Conservation (phyloP, 2,113 vertebrate genomes). For the Tetrax tetrax region DNA sequence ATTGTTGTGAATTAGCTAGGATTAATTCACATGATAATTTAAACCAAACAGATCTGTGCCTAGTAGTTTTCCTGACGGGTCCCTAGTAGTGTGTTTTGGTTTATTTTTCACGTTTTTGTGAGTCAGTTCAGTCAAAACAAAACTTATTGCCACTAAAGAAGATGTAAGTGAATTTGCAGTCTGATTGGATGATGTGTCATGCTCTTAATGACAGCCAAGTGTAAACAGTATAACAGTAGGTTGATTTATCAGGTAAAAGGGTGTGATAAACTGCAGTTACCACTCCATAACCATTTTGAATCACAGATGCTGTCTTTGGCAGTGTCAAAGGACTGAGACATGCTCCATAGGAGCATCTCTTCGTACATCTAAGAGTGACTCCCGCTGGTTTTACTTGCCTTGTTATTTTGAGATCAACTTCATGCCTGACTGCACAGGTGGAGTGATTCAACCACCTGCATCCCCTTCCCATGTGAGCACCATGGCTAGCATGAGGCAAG, state of each 20-base stretch:
- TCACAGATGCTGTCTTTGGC: background rate
- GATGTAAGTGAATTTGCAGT: background rate
- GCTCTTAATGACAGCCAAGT: background rate
- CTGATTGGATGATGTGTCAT: background rate
- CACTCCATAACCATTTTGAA: background rate
- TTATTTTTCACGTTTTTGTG: background rate
- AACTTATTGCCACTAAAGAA: background rate
- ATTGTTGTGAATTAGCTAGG: background rate
- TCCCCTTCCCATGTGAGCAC: fast-evolving
- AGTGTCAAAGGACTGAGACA: background rate
- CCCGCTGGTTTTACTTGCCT: background rate
- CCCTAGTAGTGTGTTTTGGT: background rate
- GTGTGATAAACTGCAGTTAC: background rate
- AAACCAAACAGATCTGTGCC: background rate
- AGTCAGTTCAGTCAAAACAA: background rate
- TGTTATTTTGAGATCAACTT: background rate
- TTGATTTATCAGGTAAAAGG: background rate
- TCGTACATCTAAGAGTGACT: fast-evolving
- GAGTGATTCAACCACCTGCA: background rate
- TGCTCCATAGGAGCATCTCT: background rate
- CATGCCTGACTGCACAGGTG: too few species aligned
- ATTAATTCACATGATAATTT: background rate
- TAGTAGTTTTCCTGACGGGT: background rate
- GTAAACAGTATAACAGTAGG: background rate
- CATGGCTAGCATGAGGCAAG: background rate